phyloP scores from a whole-genome alignment of 2,113 vertebrate genomes.

The Uria aalge region DNA sequence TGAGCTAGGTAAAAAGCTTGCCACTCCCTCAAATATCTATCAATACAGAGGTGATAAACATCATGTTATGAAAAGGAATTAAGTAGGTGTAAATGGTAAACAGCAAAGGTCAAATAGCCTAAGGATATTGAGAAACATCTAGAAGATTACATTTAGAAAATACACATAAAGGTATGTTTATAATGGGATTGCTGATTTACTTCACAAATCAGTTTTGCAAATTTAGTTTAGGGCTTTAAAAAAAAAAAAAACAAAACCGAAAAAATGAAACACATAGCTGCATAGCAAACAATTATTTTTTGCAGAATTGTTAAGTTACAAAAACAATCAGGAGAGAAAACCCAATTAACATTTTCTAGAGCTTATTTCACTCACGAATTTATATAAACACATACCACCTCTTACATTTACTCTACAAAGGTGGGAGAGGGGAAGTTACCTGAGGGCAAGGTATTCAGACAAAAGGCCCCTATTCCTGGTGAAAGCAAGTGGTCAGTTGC shows the following conservation, averaged over 20 bases:
- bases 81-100: background rate
- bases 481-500: constrained; percentile 75
- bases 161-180: background rate
- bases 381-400: background rate
- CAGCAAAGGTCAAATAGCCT: background rate
- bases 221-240: background rate
- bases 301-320: background rate
- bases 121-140: background rate
- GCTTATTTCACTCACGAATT: background rate
- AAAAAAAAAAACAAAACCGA: rapidly evolving
- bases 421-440: constrained; percentile 70
- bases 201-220: background rate
- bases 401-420: constrained; percentile 35
- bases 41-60: background rate
- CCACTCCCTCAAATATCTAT: background rate
- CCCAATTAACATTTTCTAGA: background rate
- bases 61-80: background rate
- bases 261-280: background rate
- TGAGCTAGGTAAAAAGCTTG: background rate
- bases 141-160: background rate
- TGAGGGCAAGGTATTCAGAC: constrained; percentile 75
- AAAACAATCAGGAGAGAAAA: background rate
- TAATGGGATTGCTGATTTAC: background rate
- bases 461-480: constrained; percentile 73
- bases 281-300: background rate